Evolutionary conservation across 2,888 invertebrate genomes (phyloP).

Genomic region (Tachina lurida): DNA sequence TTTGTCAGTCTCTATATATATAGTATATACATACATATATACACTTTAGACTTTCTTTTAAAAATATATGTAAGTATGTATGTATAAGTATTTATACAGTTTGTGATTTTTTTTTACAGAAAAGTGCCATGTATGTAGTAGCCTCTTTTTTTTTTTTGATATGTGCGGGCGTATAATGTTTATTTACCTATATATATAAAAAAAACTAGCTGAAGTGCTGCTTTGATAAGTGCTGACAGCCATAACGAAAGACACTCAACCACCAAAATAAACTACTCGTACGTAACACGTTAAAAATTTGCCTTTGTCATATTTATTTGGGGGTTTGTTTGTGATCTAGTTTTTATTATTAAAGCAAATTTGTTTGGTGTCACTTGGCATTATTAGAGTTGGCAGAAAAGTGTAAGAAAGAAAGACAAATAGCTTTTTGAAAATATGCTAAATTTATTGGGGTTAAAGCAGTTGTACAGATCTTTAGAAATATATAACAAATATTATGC

Average conservation of each 20-base stretch:
- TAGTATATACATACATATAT: neutral
- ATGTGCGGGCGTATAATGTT: neutral
- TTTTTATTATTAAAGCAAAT: conserved; percentile 44
- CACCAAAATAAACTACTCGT: conserved; percentile 49
- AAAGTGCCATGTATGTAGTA: neutral
- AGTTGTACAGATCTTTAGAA: no score
- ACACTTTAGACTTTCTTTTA: neutral
- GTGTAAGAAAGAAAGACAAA: neutral
- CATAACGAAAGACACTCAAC: conserved; percentile 53
- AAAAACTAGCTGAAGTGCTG: conserved; percentile 49
- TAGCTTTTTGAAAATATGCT: no score
- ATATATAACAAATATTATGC: no score
- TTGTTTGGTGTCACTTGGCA: conserved; percentile 50
- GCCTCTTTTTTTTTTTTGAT: neutral
- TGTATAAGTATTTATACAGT: neutral
- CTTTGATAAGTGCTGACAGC: conserved; percentile 57
- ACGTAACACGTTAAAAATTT: conserved; percentile 19
- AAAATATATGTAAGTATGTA: neutral
- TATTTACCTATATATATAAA: conserved; percentile 11
- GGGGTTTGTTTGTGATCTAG: neutral
- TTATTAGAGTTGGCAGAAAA: conserved; percentile 5
- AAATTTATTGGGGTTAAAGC: no score
- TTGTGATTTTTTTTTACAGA: neutral
- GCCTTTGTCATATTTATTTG: neutral
- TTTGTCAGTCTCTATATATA: no score